Base-by-base conservation (phyloP, 2,797 vertebrate genomes). In the Sciurus carolinensis region DNA sequence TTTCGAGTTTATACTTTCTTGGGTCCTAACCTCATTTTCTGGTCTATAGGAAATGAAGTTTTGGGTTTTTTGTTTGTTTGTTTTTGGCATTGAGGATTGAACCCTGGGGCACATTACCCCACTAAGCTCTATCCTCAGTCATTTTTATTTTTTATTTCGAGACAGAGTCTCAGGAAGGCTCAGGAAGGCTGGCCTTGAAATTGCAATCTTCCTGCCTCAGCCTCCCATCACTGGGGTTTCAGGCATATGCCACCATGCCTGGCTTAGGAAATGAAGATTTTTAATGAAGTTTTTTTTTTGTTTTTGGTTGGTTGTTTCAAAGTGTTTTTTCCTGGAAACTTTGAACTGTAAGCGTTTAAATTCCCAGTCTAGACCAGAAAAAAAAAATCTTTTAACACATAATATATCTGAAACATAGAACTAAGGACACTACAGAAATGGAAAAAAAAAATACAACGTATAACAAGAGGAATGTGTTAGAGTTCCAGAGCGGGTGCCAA, bases 401-500 rank as follows among this genome's bases (percentile, higher is more conserved):
- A 84, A 73, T 83, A 50, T 90, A 69, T 15, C 33, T 82, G 77
- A 91, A 94, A 81, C 90, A 81, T 20, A 93, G 75, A 86, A 36
- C 36, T 87, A 93, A 85, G n/a, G 66, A 90, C 87, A 91, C 42
- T 42, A 57, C 39, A 80, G 80, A 93, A 76, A 54, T 87, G 24
- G 20, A 50, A 54, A 80, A 77, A 95, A 26, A 30, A 52, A 15
- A 52, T 54, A 54, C 20, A 22, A 5, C 3, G 6, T 87, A 24
- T 79, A 95, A 71, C 44, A 86, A 86, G 42, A 87, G 59, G 66
- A 93, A 83, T 67, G 39, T 93, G 80, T 91, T 72, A 57, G 85
- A 33, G 82, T 81, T 67, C 42, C 82, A 91, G 20, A 47, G 50
- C 66, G 30, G 75, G n/a, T 89, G 81, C 79, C 90, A 93, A 79